Base-by-base conservation (phyloP, 2,113 vertebrate species). In the Garra rufa region DNA sequence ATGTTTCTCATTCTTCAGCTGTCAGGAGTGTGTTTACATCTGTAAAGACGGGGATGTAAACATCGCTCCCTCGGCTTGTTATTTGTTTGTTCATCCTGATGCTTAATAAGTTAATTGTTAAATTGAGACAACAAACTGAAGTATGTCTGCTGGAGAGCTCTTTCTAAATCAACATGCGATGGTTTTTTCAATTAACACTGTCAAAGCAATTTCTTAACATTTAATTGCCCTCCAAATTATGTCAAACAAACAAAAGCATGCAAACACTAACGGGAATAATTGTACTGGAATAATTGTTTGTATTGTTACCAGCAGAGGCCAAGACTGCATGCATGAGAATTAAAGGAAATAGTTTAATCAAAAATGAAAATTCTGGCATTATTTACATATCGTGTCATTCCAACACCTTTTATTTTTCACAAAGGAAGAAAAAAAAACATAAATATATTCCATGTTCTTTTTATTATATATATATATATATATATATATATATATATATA, bases 41-140 rank as follows among this genome's bases (percentile, higher is more conserved):
- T 67, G 30, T 21, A 41, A 11, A 69, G 34, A 69, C 8, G 9
- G 3, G 19, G 17, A 69, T 69, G 34, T 41, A 69, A 41, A 69
- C 65, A 41, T 17, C 41, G 65, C 21, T 69, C 38, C 65, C 34
- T 38, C 9, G 5, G 65, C 43, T 44, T 73, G 24, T 50, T 50
- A 30, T 75, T 52, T 76, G 26, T 30, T 52, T 52, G 73, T 52
- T 48, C 46, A 19, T 75, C 71, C 73, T 75, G 24, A 30, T 28
- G 14, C 43, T 73, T 73, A 73, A 69, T 38, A 21, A 38, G 30
- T 38, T 69, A 38, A 69, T 69, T 21, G 65, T 69, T 38, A 69
- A 38, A 38, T 10, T 69, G 65, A 38, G 4, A 69, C 65, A 69
- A 69, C 30, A 69, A 34, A 69, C 30, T 21, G 30, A 69, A 38